Evolutionary conservation across 2,797 vertebrate species (phyloP), one percentile per base, ranked within the genome.

Genomic region (Myotis findleyi): DNA sequence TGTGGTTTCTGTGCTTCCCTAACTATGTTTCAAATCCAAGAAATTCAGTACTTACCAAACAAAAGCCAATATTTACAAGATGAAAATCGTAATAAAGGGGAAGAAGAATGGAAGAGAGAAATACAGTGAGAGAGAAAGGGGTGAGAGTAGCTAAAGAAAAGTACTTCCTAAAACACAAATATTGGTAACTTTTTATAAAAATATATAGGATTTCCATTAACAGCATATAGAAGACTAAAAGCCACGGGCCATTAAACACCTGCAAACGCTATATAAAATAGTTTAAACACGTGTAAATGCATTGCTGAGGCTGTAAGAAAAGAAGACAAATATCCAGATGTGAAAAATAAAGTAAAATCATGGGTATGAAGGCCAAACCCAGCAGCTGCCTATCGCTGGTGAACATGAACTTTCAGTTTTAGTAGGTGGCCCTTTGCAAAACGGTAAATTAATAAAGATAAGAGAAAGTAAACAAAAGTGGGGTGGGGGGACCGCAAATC

Each of bases 371-470:
- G 93, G 51, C 44, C 59, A 88, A 76, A 69, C 9, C 71, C 21
- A 55, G 83, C 49, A 75, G 66, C 59, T 81, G 51, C 30, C 72
- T 47, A 11, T 55, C 27, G 73, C 30, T 27, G 23, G 59, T 23
- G 55, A 88, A 75, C 57, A 5, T 88, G 66, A 88, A 81, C 51
- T 75, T 94, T 69, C 59, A 11, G 44, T 71, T 91, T 88, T 71
- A 85, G 21, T n/a, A 88, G 16, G 51, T 64, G 36, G 59, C 10
- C 91, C 44, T 91, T 71, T 41, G 25, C 69, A 85, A 55, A 83
- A 79, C 23, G 88, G 44, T 55, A 88, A 96, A 71, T 88, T 93
- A 91, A 83, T 93, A 55, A 69, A 79, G 49, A 69, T 44, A 79
- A 88, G 25, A 68, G 30, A 68, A 53, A 80, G 79, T 57, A 95